A percentile compares a stretch with the other conserved stretches of the same genome.
Evolutionary conservation across 2,888 invertebrate species (phyloP).

Genomic region (Eurytoma californica): DNA sequence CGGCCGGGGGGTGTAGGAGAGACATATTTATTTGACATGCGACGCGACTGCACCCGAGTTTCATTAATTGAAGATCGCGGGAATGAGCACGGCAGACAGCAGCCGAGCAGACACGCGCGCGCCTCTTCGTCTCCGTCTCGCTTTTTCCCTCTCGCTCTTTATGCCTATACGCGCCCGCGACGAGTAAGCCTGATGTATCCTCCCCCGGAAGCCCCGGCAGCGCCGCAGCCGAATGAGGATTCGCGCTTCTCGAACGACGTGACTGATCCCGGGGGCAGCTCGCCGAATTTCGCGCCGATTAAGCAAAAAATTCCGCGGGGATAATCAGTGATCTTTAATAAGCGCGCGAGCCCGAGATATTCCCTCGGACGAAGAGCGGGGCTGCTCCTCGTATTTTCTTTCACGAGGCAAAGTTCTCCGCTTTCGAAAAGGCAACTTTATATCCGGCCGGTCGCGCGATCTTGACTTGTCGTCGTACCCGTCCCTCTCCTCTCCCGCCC

Average conservation of each 20-base stretch:
- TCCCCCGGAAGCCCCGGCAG: slow-evolving; percentile 58
- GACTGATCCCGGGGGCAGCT: not conserved
- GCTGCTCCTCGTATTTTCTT: slow-evolving; percentile 20
- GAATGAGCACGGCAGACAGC: slow-evolving; percentile 68
- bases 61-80: slow-evolving; percentile 76
- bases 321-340: slow-evolving; percentile 27
- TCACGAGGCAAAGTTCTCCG: slow-evolving; percentile 10
- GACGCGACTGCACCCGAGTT: slow-evolving; percentile 75
- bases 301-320: not conserved
- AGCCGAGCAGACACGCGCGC: slow-evolving; percentile 63
- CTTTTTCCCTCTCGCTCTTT: slow-evolving; percentile 39
- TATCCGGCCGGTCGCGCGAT: slow-evolving; percentile 43
- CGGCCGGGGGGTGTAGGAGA: slow-evolving; percentile 62
- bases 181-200: slow-evolving; percentile 13
- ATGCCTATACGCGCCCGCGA: slow-evolving; percentile 52
- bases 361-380: slow-evolving; percentile 28
- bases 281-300: not conserved
- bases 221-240: slow-evolving; percentile 68
- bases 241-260: slow-evolving; percentile 56
- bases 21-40: slow-evolving; percentile 76
- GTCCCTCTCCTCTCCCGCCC: not conserved
- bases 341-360: slow-evolving; percentile 37
- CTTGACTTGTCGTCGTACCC: slow-evolving; percentile 5
- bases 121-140: slow-evolving; percentile 13
- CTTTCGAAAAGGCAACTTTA: slow-evolving; percentile 39